Conservation (phyloP, 1,140 invertebrate genomes). For the Cydia splendana region DNA sequence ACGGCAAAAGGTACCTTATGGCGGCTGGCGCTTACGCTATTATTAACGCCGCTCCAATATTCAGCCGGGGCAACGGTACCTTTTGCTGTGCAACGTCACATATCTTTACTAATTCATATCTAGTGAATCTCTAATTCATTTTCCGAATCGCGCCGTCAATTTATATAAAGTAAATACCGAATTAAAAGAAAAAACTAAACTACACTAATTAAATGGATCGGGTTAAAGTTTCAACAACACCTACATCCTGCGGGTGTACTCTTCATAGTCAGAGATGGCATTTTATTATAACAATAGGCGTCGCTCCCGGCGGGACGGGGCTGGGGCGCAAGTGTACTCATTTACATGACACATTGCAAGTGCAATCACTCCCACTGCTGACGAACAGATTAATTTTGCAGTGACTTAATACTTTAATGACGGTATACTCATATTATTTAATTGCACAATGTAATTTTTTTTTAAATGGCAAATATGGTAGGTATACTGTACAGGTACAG, state of each 20-base stretch:
- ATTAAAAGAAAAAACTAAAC: too few species aligned
- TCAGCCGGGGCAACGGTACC: too few species aligned
- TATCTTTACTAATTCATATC: too few species aligned
- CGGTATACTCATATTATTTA: not conserved
- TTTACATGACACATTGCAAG: conserved; percentile 70
- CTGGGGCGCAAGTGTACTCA: conserved; percentile 64
- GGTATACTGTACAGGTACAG: too few species aligned
- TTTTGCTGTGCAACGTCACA: too few species aligned
- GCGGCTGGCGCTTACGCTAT: too few species aligned
- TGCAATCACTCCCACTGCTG: conserved; percentile 55
- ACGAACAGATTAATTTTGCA: conserved; percentile 15
- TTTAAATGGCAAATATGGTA: too few species aligned
- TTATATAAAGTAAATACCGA: too few species aligned
- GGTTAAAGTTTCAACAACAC: not conserved
- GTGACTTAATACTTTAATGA: conserved; percentile 30
- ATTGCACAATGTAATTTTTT: not conserved
- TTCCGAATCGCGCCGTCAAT: too few species aligned
- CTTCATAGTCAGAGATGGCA: conserved; percentile 64
- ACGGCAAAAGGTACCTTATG: too few species aligned
- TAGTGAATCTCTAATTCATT: too few species aligned
- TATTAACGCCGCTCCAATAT: too few species aligned
- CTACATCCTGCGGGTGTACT: conserved; percentile 45
- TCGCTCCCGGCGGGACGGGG: conserved; percentile 45
- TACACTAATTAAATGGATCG: not conserved
- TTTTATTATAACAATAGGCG: conserved; percentile 77